Evolutionary conservation across 2,113 vertebrate genomes (phyloP), one percentile per base, ranked within the genome.

Genomic region (Brachyhypopomus gauderio): DNA sequence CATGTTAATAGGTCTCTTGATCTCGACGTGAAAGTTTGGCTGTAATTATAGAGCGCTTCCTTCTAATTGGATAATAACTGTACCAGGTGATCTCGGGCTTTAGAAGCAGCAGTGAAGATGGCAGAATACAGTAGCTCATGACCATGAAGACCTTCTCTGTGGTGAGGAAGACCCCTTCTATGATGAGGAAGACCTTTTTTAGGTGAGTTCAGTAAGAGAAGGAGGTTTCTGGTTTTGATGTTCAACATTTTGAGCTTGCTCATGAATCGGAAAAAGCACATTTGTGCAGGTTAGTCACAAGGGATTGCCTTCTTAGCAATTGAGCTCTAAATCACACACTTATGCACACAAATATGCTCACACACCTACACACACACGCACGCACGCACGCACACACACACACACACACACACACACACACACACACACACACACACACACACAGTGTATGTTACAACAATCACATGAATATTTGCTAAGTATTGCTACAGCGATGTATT

Each of bases 31-130:
- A 88, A 88, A 88, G 87, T 90, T 92, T 88, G 66, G 73, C 80
- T 1, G 86, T 94, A 93, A 94, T 94, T 95, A 89, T 88, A 90
- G 87, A 87, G 91, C 90, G 90, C 93, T 92, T 91, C 89, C 93
- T 92, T 89, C 92, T 93, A 93, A 94, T 93, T 93, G 91, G 91
- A 92, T 93, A 93, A 93, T 93, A 94, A 93, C 93, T 94, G 90
- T 89, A 90, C 90, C 92, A 94, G 94, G 93, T 94, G 91, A 89
- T 88, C 89, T 86, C 87, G 88, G 90, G 91, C 90, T 88, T 91
- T 90, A 87, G 88, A 77, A 89, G 90, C 81, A 89, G 87, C 87
- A 85, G 89, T 27, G 25, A 16, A 30, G 90, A 86, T 89, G 84
- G 82, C 88, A 92, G 89, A 92, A 87, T 88, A 86, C 75, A 56